Evolutionary conservation across 2,797 vertebrate genomes (phyloP).

Genomic region (Simalia tracyae): DNA sequence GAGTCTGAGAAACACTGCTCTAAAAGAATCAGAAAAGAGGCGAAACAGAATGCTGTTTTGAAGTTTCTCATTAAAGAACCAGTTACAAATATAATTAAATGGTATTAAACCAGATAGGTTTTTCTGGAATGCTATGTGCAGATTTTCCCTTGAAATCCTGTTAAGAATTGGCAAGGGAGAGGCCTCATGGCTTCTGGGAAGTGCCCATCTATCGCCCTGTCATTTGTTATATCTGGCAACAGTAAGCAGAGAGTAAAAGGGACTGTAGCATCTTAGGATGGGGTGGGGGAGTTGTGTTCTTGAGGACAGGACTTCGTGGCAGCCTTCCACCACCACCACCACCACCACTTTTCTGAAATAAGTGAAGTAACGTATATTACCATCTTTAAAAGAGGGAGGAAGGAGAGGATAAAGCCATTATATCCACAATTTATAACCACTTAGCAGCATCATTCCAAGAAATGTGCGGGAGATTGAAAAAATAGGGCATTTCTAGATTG

Average conservation of each 20-base stretch:
- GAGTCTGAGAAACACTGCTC: background rate
- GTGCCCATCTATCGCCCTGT: background rate
- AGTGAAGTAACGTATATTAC: too few species aligned
- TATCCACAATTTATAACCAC: too few species aligned
- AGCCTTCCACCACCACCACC: too few species aligned
- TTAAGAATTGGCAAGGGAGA: background rate
- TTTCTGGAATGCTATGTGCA: background rate
- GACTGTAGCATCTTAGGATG: too few species aligned
- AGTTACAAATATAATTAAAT: background rate
- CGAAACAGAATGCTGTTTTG: background rate
- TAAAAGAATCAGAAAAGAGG: too few species aligned
- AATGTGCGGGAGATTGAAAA: background rate
- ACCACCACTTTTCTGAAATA: too few species aligned
- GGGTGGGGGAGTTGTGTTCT: background rate
- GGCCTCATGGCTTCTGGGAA: too few species aligned
- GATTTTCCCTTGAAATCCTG: background rate
- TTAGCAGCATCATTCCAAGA: background rate
- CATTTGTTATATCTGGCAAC: background rate
- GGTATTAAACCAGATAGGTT: too few species aligned
- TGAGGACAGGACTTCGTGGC: too few species aligned
- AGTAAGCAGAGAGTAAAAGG: background rate
- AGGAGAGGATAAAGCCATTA: background rate
- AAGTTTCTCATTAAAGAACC: background rate
- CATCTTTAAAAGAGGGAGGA: too few species aligned
- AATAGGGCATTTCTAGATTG: background rate